Conservation (phyloP, 2,888 invertebrate species). For the Diabrotica balteata region DNA sequence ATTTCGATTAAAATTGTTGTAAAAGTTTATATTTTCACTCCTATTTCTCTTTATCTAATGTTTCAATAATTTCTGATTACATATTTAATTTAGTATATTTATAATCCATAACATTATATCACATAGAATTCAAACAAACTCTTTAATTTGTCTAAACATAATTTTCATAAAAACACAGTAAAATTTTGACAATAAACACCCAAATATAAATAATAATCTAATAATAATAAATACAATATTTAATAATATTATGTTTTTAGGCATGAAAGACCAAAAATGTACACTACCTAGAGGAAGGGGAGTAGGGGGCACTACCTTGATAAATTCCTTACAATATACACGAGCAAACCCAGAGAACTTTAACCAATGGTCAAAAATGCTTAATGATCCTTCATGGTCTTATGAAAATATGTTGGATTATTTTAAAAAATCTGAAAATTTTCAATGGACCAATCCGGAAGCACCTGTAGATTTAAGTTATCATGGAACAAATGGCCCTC, state of each 20-base stretch:
- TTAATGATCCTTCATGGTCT: conserved; percentile 59
- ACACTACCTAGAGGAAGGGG: conserved; percentile 61
- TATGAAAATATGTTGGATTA: conserved; percentile 66
- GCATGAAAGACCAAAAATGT: conserved; percentile 47
- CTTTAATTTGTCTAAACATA: too few relatives aligned
- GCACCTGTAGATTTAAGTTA: conserved; percentile 20
- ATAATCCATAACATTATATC: too few relatives aligned
- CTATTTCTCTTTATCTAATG: too few relatives aligned
- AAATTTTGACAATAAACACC: too few relatives aligned
- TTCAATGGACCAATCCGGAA: conserved; percentile 18
- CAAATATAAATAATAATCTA: too few relatives aligned
- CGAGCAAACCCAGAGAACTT: conserved; percentile 61
- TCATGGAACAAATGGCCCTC: conserved; percentile 31
- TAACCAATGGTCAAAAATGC: conserved; percentile 58
- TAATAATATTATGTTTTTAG: conserved; percentile 17
- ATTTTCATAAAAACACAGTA: too few relatives aligned
- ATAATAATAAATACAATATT: too few relatives aligned
- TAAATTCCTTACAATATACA: conserved; percentile 63
- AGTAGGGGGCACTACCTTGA: conserved; percentile 62
- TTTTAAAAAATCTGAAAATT: conserved; percentile 36
- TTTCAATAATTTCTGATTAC: too few relatives aligned
- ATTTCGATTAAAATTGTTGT: too few relatives aligned
- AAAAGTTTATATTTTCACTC: too few relatives aligned
- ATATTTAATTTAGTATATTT: too few relatives aligned
- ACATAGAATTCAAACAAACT: too few relatives aligned